Conservation (phyloP, 2,888 invertebrate species). For the Microctonus aethiopoides region DNA sequence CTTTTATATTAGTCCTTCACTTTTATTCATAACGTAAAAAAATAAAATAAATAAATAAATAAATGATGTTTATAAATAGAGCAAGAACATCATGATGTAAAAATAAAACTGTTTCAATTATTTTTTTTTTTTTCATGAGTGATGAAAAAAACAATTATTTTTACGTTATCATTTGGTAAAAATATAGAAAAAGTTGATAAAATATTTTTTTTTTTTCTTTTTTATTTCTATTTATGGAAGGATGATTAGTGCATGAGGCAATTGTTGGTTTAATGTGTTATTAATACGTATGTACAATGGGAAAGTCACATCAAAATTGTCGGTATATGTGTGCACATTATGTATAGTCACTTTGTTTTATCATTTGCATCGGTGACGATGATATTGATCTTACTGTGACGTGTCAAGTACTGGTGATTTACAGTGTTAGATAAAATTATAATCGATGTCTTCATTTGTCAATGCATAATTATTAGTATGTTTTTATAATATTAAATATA, state of each 20-base stretch:
- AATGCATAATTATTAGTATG: too few relatives aligned
- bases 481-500: too few relatives aligned
- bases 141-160: too few relatives aligned
- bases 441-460: neutral
- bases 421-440: conserved; percentile 3
- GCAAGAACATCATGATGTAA: too few relatives aligned
- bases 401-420: conserved; percentile 23
- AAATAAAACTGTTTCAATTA: too few relatives aligned
- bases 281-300: neutral
- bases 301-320: neutral
- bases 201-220: neutral
- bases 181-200: too few relatives aligned
- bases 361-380: conserved; percentile 5
- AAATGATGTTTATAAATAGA: too few relatives aligned
- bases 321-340: neutral
- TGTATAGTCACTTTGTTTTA: neutral
- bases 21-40: neutral
- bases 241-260: neutral
- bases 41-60: too few relatives aligned
- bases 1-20: neutral
- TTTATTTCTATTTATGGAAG: neutral
- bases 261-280: neutral
- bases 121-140: too few relatives aligned
- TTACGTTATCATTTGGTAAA: too few relatives aligned
- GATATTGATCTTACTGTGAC: conserved; percentile 22